Conservation (phyloP, 2,888 invertebrate species). For the Adineta ricciae region DNA sequence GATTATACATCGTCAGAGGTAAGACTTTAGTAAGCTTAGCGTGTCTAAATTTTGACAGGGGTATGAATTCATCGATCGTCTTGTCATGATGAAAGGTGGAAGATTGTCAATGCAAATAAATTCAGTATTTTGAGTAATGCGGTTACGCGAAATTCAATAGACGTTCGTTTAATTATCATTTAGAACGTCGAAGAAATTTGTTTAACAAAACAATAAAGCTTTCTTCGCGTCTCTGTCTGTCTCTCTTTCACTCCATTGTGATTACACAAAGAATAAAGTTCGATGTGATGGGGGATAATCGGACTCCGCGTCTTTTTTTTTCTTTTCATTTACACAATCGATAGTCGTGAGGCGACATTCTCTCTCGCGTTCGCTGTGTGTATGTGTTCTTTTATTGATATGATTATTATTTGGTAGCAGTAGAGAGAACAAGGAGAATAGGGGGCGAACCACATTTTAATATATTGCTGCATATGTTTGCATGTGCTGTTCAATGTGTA, state of each 20-base stretch:
- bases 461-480: conserved; percentile 15
- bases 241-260: neutral
- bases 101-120: neutral
- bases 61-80: neutral
- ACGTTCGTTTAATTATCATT: neutral
- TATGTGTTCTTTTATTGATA: conserved; percentile 13
- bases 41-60: neutral
- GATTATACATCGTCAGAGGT: neutral
- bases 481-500: neutral
- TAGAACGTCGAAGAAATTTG: neutral
- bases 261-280: neutral
- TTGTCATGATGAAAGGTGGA: neutral
- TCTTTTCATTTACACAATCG: neutral
- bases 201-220: neutral
- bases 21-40: neutral
- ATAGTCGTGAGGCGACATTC: neutral
- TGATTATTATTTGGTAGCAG: conserved; percentile 9
- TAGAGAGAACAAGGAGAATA: neutral
- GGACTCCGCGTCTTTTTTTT: neutral
- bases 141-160: neutral
- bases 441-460: neutral
- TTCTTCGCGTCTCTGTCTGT: neutral
- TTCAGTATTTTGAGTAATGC: neutral
- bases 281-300: neutral
- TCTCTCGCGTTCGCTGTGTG: neutral